Base-by-base conservation (phyloP, 2,888 invertebrate genomes). In the Gandaritis pyraliata region DNA sequence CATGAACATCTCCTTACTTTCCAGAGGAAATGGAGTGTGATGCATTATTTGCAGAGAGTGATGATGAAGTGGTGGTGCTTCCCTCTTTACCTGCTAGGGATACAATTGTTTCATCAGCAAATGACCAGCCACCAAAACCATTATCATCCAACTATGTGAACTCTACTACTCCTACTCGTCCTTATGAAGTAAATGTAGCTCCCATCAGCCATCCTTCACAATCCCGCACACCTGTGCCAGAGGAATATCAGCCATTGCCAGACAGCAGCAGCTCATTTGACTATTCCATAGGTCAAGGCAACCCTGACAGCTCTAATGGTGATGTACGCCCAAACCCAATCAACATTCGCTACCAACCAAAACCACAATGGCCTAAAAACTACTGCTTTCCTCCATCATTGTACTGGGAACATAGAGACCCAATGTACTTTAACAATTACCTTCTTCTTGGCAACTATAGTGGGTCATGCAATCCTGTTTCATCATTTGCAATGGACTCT, bases 21-120 rank as follows among this genome's bases (percentile, higher is more conserved):
- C 33, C 91, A 90, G 94, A 93, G 72, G 94, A 94, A 76, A 94
- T 94, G 93, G 94, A 94, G 70, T 94, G 93, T 82, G 94, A 94
- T 66, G 93, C 94, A 68, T 83, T 95, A 61, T 94, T 94, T 85
- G 94, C 94, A 58, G 94, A 94, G 72, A 94, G 94, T 82, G 94
- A 94, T 79, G 93, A 94, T 71, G 94, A 94, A 71, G 91, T 94
- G 65, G 93, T 90, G 74, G 86, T 92, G 11, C 72, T 91, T 39
- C 87, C 88, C 6, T 62, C 80, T 49, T 39, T 56, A 36, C 65
- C 62, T n/a, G 72, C 79, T 16, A 67, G 77, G 58, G 85, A 85
- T 46, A 72, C 70, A 13, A 72, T 71, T 39, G 65, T 80, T n/a
- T 62, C 74, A 39, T 70, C 73, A 47, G 69, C 72, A 46, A 82